Evolutionary conservation across 2,797 vertebrate genomes (phyloP), one percentile per base, ranked within the genome.

Genomic region (Calcarius lapponicus): DNA sequence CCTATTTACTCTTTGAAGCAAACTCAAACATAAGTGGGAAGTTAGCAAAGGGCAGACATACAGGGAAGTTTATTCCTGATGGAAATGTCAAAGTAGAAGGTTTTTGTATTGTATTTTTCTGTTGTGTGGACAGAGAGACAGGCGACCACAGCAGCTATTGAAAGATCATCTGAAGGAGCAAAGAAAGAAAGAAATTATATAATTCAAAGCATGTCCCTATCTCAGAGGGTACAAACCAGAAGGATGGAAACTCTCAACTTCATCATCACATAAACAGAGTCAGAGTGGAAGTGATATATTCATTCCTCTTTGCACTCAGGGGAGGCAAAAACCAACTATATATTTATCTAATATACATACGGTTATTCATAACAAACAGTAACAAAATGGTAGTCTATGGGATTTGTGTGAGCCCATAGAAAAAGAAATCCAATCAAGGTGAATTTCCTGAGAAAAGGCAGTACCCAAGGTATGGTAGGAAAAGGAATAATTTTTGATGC

Each of bases 1-100:
- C 80, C 73, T 92, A 10, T 71, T 82, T 93, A 78, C 64, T 86
- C 38, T 73, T 87, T 56, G 60, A 67, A 72, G 80, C 62, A 96
- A 93, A 94, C 61, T 36, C 71, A 88, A 79, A 88, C 43, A 34
- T 40, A 56, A 87, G 48, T 25, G 28, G 42, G 65, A 92, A 87
- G 87, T 85, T 51, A 74, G 76, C 72, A 67, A 90, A 79, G 76
- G 83, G 74, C 58, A 93, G 60, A 40, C 82, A 71, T 60, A 57
- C 19, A 25, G 67, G 66, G 43, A 85, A 93, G 75, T 64, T 56
- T 89, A 72, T 70, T 92, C 65, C 64, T 82, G 65, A 72, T 40
- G 74, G 84, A 78, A 87, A 72, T 48, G 48, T 64, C 62, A 71
- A 84, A 93, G 51, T 28, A 89, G 88, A 87, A 88, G 34, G 72